Conservation (phyloP, 2,113 vertebrate species). For the Apistogramma diplotaenia region DNA sequence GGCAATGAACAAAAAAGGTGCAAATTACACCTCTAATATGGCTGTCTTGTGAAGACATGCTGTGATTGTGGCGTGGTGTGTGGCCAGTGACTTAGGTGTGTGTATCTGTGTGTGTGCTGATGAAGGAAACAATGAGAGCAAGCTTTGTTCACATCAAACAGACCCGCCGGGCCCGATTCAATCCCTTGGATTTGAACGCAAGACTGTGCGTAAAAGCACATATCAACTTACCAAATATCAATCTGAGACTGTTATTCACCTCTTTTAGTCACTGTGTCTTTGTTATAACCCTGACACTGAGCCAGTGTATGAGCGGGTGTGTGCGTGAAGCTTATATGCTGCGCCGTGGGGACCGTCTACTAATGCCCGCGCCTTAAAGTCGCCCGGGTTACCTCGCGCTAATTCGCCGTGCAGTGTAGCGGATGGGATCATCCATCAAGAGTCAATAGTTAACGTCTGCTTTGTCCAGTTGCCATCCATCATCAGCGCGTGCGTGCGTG, state of each 20-base stretch:
- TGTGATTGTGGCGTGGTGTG: slow-evolving; percentile 55
- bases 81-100: slow-evolving; percentile 38
- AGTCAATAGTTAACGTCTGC: slow-evolving; percentile 81
- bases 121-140: slow-evolving; percentile 25
- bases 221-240: slow-evolving; percentile 40
- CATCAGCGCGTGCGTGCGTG: slow-evolving; percentile 51
- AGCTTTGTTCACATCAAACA: slow-evolving; percentile 56
- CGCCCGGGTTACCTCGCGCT: slow-evolving; percentile 63
- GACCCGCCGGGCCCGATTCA: not conserved
- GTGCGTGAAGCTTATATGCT: not conserved
- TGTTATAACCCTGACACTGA: slow-evolving; percentile 28
- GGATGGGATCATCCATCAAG: slow-evolving; percentile 79
- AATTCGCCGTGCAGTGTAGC: slow-evolving; percentile 64
- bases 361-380: slow-evolving; percentile 4
- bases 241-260: slow-evolving; percentile 8
- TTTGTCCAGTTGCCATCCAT: slow-evolving; percentile 76
- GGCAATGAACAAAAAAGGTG: not conserved
- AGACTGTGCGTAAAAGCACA: slow-evolving; percentile 42
- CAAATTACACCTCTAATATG: slow-evolving; percentile 58
- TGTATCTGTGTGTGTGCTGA: not conserved
- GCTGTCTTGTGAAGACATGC: slow-evolving; percentile 65
- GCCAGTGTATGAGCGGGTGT: not conserved
- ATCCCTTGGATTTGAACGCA: slow-evolving; percentile 8
- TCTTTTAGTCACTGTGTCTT: slow-evolving; percentile 21
- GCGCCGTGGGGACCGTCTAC: not conserved